Evolutionary conservation across 2,113 vertebrate genomes (phyloP).

Genomic region (Setophaga kirtlandii): DNA sequence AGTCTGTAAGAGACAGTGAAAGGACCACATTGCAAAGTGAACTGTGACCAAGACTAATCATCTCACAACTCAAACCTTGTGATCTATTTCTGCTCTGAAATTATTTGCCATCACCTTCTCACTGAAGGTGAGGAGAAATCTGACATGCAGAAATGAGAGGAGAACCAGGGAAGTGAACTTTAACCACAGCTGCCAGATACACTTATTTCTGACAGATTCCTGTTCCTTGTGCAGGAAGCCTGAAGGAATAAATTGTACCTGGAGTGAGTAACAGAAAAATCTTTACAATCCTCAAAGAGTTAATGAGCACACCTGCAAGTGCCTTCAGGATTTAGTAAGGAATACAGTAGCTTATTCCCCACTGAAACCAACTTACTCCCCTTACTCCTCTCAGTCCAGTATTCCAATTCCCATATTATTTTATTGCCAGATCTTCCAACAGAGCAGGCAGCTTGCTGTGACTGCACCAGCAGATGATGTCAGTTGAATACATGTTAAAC

Average conservation of each 20-base stretch:
- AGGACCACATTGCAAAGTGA: background rate
- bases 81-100: background rate
- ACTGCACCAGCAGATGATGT: background rate
- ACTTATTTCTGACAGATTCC: background rate
- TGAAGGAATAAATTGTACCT: background rate
- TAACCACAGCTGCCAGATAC: background rate
- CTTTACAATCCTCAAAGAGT: background rate
- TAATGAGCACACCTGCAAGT: background rate
- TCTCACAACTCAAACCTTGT: background rate
- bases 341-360: background rate
- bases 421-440: background rate
- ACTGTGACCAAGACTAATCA: background rate
- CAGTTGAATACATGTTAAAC: background rate
- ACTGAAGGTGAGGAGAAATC: background rate
- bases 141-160: background rate
- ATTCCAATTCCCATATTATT: background rate
- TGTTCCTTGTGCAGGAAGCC: fast-evolving
- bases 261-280: background rate
- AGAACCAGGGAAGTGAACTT: background rate
- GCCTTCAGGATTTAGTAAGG: background rate
- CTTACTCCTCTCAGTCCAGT: background rate
- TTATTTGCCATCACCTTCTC: background rate
- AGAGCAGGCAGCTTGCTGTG: background rate
- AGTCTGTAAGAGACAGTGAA: background rate
- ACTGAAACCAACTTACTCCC: background rate